Conservation (phyloP, 2,888 invertebrate species). For the Linnaemya tessellans region DNA sequence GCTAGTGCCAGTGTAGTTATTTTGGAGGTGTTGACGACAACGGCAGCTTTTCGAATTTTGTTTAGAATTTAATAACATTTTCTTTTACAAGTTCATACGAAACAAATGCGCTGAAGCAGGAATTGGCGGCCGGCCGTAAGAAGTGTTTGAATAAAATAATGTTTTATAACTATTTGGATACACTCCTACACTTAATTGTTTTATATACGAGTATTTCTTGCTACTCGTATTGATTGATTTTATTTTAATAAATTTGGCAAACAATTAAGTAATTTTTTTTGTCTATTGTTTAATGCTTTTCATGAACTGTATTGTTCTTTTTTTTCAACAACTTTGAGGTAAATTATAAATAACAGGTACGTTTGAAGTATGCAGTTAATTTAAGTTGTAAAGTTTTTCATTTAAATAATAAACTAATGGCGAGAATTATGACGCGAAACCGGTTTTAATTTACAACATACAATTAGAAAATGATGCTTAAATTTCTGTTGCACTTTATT, state of each 20-base stretch:
- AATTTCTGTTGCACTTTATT: conserved; percentile 37
- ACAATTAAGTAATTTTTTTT: conserved; percentile 28
- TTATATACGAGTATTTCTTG: not conserved
- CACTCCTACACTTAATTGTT: conserved; percentile 19
- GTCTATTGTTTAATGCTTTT: conserved; percentile 35
- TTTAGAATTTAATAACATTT: conserved; percentile 42
- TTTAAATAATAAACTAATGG: conserved; percentile 44
- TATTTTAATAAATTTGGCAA: conserved; percentile 35
- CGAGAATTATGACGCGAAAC: conserved; percentile 55
- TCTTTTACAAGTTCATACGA: not conserved
- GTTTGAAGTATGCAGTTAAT: conserved; percentile 15
- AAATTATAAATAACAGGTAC: conserved; percentile 12
- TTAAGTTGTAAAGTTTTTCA: conserved; percentile 43
- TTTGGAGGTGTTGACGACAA: not conserved
- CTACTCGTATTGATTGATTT: conserved; percentile 14
- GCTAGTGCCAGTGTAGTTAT: not conserved
- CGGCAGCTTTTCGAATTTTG: conserved; percentile 19
- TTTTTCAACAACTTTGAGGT: conserved; percentile 55
- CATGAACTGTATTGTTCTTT: not conserved
- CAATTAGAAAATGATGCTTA: conserved; percentile 29
- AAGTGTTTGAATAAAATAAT: conserved; percentile 17
- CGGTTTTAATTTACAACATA: conserved; percentile 55
- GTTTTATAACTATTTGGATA: conserved; percentile 19
- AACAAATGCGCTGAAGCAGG: not conserved
- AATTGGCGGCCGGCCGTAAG: not conserved